These are phyloP conservation scores for Dynastes grantii DNA, from an alignment of 2,888 invertebrate genomes.

Conservation along the genomic window DNA sequence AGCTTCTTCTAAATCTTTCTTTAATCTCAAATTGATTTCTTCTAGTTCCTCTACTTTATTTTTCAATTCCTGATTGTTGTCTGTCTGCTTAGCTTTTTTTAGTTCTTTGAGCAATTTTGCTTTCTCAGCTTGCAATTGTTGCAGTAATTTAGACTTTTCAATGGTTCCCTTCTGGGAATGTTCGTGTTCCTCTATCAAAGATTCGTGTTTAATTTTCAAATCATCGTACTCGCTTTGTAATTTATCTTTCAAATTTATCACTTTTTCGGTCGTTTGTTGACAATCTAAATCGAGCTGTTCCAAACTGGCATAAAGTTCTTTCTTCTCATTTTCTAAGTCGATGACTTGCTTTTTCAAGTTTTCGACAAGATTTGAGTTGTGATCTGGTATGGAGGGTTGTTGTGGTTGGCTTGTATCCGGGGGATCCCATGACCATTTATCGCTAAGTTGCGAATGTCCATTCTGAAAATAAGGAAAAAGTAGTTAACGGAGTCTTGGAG, in stretches of 20 bases:
- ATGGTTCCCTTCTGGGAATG: conserved; percentile 61
- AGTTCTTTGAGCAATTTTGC: conserved; percentile 48
- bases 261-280: conserved; percentile 66
- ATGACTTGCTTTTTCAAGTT: conserved; percentile 62
- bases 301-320: conserved; percentile 62
- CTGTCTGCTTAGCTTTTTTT: conserved; percentile 10
- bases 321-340: conserved; percentile 65
- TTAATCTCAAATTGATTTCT: conserved; percentile 39
- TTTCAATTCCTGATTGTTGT: conserved; percentile 59
- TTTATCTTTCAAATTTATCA: conserved; percentile 65
- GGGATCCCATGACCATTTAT: conserved; percentile 75
- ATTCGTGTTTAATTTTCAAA: conserved; percentile 70
- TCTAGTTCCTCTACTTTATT: conserved; percentile 59
- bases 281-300: conserved; percentile 68
- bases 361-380: conserved; percentile 56
- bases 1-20: conserved; percentile 6
- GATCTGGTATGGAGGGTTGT: conserved; percentile 14
- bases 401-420: conserved; percentile 58
- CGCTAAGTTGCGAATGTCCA: conserved; percentile 68
- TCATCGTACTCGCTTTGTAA: conserved; percentile 66
- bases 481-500: neutral
- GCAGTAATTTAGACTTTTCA: conserved; percentile 22
- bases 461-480: conserved; percentile 60
- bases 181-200: conserved; percentile 75
- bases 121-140: conserved; percentile 50